Percentiles rank a stretch among this genome's conserved stretches.
phyloP scores from a whole-genome alignment of 2,888 invertebrate genomes.

The Drosophila siamana region DNA sequence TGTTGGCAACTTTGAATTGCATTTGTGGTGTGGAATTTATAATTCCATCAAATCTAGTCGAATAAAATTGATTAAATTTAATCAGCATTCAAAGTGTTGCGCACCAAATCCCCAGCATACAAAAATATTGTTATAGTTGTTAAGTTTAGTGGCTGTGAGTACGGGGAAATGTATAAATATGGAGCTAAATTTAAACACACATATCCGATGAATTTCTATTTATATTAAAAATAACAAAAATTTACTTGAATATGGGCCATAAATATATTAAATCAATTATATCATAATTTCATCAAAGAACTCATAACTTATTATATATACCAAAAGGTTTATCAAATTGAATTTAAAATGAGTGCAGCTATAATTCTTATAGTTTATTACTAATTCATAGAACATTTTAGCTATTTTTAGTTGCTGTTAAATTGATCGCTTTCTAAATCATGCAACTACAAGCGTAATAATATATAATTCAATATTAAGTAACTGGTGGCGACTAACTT shows the following conservation, averaged over 20 bases:
- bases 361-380: too few species aligned
- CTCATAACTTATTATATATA: too few species aligned
- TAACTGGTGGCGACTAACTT: constrained; percentile 9
- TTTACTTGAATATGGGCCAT: too few species aligned
- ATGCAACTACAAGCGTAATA: background rate
- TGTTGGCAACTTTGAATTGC: constrained; percentile 48
- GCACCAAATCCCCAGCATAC: background rate
- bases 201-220: too few species aligned
- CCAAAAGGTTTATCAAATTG: too few species aligned
- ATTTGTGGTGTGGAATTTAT: constrained; percentile 70
- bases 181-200: too few species aligned
- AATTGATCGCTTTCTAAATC: background rate
- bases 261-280: too few species aligned
- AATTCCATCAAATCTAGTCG: constrained; percentile 38
- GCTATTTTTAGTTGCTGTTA: background rate
- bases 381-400: background rate
- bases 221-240: too few species aligned
- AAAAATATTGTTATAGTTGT: background rate
- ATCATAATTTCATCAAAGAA: too few species aligned
- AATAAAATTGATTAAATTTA: constrained; percentile 1
- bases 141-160: background rate
- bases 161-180: too few species aligned
- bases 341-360: too few species aligned
- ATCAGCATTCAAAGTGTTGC: constrained; percentile 12
- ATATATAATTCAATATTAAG: background rate